Base-by-base conservation (phyloP, 2,113 vertebrate species). In the Ailuropoda melanoleuca region DNA sequence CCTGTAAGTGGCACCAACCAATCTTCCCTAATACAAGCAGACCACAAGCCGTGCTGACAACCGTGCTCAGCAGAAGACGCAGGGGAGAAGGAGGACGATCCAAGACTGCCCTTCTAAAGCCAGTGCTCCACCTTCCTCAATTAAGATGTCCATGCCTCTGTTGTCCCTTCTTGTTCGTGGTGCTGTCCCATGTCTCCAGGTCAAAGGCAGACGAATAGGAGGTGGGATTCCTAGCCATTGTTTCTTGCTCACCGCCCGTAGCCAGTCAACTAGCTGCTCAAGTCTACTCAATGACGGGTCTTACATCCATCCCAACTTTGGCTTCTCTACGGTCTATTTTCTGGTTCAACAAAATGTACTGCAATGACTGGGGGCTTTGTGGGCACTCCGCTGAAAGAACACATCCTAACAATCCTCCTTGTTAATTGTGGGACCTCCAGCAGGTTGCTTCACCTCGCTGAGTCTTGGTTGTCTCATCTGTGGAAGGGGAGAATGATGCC, bases 1-100 rank as follows among this genome's bases (percentile, higher is more conserved):
- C 94, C 96, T 85, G 18, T 94, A 97, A 98, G 92, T 82, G 88
- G 80, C 24, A 80, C 70, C 88, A 86, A 98, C 94, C 96, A 97
- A 95, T 97, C 97, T 98, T 97, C 93, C 55, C 72, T 82, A 95
- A 53, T 94, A 92, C 90, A 90, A 83, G 55, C 43, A 39, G 64
- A 19, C 29, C 19, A 0, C 55, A 95, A 77, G 13, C 88, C 43
- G 3, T 39, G 80, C 31, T 97, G 58, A 88, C 88, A 70, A 0
- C 37, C 13, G 18, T 17, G 64, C 53, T 29, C 0, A 0, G 66
- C 77, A 74, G 85, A 89, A 46, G 26, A 50, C 68, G 48, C 8
- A 37, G 14, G 77, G 64, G 82, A 19, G 34, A 62, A 53, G 12
- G 24, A 72, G 29, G 83, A 21, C 53, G 29, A 12, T 4, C 1